phyloP scores from a whole-genome alignment of 1,140 invertebrate species.

The Andricus grossulariae region DNA sequence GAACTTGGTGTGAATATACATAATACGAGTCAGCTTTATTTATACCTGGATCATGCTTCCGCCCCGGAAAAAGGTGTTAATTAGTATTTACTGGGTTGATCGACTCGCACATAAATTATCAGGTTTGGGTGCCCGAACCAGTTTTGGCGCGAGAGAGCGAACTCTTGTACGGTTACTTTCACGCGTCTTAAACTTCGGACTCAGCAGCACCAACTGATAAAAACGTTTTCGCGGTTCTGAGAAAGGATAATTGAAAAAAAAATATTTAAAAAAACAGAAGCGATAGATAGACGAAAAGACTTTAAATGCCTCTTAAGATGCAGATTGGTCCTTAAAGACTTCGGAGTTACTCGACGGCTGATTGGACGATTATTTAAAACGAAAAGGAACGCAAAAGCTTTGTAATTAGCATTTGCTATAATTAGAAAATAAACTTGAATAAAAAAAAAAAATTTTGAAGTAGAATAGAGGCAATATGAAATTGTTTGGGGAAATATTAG shows the following conservation, averaged over 20 bases:
- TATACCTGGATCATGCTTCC: slow-evolving; percentile 1
- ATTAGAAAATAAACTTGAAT: neutral
- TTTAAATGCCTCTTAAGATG: slow-evolving; percentile 75
- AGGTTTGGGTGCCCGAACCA: slow-evolving; percentile 47
- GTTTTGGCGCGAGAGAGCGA: slow-evolving; percentile 45
- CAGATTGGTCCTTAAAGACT: slow-evolving; percentile 72
- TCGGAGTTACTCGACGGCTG: slow-evolving; percentile 69
- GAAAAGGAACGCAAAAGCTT: neutral
- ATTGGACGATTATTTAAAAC: slow-evolving; percentile 74
- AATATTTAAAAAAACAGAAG: slow-evolving; percentile 39
- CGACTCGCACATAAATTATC: slow-evolving; percentile 53
- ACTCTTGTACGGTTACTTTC: slow-evolving; percentile 35
- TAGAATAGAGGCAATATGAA: too few species aligned
- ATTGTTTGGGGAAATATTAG: too few species aligned
- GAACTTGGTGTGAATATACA: too few species aligned
- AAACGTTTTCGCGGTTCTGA: slow-evolving; percentile 25
- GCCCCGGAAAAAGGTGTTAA: slow-evolving; percentile 40
- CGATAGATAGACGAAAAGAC: slow-evolving; percentile 69
- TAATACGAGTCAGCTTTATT: neutral
- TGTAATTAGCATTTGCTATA: neutral
- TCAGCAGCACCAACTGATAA: slow-evolving; percentile 36
- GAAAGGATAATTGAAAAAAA: slow-evolving; percentile 48
- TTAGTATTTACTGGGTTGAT: slow-evolving; percentile 54
- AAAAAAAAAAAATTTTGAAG: neutral
- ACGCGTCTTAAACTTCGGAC: slow-evolving; percentile 43